Base-by-base conservation (phyloP, 2,797 vertebrate genomes). In the Picus viridis region DNA sequence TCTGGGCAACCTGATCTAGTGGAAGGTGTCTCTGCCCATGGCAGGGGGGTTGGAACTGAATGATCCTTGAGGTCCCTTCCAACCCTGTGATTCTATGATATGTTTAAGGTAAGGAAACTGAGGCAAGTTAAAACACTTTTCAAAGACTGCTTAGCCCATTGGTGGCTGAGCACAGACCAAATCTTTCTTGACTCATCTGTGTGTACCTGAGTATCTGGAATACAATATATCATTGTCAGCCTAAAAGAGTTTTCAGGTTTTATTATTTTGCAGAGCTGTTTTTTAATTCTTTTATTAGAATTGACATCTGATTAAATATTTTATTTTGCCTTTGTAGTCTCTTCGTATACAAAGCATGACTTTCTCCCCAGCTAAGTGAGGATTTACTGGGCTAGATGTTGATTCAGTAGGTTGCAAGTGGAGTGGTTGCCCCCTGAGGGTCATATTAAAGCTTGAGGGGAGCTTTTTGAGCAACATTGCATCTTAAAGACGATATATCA, bases 401-500 rank as follows among this genome's bases (percentile, higher is more conserved):
- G 97, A 97, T 97, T 98, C 97, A 97, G 96, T 97, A 97, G 96
- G 93, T 94, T 97, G 96, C 96, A 94, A 96, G 94, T 97, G 76
- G 95, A 97, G 97, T 96, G 96, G 92, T 93, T 95, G 89, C 96
- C 97, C 95, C 97, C 3, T 32, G 97, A 97, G 97, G 95, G 95
- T 96, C 95, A n/a, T 97, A 97, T 96, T 97, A 96, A 96, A 97
- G 96, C 97, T 97, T 78, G 58, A 97, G 89, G 94, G 96, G 91
- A 96, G 94, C 88, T 96, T 97, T 97, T 92, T 96, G 97, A 97
- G 96, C 96, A 97, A 89, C 94, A 95, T 58, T 92, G 92, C 96
- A 93, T 98, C 96, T 94, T 97, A 94, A 94, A 97, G 92, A 86
- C 32, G 1, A 95, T 98, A 97, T 95, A 97, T 98, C 97, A 97